Base-by-base conservation (phyloP, 2,888 invertebrate species). In the Drosophila infuscata region DNA sequence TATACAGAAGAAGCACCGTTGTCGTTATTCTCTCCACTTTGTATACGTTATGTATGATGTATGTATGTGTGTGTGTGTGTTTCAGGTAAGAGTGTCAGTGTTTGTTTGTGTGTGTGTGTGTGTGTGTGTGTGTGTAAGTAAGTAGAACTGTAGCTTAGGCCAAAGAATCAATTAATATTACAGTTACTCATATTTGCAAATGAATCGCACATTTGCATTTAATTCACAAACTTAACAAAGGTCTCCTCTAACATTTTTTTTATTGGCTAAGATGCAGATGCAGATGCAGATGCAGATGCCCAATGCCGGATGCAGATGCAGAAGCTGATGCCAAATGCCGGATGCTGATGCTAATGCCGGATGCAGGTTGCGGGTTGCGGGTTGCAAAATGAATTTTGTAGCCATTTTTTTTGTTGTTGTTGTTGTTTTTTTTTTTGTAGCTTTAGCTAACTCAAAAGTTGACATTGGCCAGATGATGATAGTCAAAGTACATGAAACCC, bases 401-500 rank as follows among this genome's bases (percentile, higher is more conserved):
- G 25, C 25, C 25, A 25, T 3, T 25, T 25, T 25, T 25, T 25
- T 25, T 25, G 12, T 46, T 7, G n/a, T 25, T 25, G 20, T 25
- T 25, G 20, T 25, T 25, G 20, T 25, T 25, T 25, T 25, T 25
- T 25, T 25, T 25, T n/a, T n/a, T n/a, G n/a, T 25, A 25, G 20
- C 20, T 8, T 20, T 8, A 35, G 29, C 43, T 41, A 36, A 9
- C 76, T 91, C 87, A 91, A 74, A 86, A 89, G 81, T 91, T 90
- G 60, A 88, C 83, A 89, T 92, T 90, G 76, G 90, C 89, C 88
- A 91, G 68, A 25, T 78, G 82, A 36, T 92, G 82, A 36, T 92
- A 92, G 81, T 91, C 91, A 81, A 92, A 92, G 82, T 91, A 92
- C 91, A 91, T 90, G 86, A 91, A 91, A 81, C 91, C 91, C 92